Percentiles rank a stretch among this genome's conserved stretches.
Evolutionary conservation across 2,888 invertebrate genomes (phyloP).

Genomic region (Eustalomyia histrio): DNA sequence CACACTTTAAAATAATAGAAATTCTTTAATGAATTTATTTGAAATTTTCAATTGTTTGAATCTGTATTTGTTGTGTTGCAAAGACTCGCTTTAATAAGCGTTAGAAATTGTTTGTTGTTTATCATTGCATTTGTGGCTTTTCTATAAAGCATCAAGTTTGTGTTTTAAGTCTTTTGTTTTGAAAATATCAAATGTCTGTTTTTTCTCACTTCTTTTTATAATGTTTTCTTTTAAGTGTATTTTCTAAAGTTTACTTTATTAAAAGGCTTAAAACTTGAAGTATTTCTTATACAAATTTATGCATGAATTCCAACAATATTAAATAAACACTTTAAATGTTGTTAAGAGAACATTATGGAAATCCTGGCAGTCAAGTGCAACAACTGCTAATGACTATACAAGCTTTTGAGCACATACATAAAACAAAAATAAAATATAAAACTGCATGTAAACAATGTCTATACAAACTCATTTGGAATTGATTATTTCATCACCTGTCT

Average conservation of each 20-base stretch:
- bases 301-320: constrained; percentile 45
- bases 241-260: constrained; percentile 63
- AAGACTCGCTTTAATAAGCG: constrained; percentile 47
- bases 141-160: constrained; percentile 11
- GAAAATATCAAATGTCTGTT: neutral
- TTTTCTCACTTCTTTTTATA: neutral
- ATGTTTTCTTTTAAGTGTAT: no score
- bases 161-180: constrained; percentile 57
- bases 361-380: constrained; percentile 15
- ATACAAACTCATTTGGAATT: constrained; percentile 33
- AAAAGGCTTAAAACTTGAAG: constrained; percentile 68
- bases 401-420: neutral
- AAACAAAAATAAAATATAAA: neutral
- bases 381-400: neutral
- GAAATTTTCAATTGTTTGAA: constrained; percentile 8
- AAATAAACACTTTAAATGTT: constrained; percentile 55
- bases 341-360: constrained; percentile 59
- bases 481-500: constrained; percentile 60
- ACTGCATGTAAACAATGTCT: neutral
- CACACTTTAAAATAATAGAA: constrained; percentile 39
- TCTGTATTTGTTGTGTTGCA: constrained; percentile 17
- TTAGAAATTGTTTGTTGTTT: constrained; percentile 52
- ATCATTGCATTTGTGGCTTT: neutral
- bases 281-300: constrained; percentile 40
- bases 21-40: neutral